Evolutionary conservation across 2,797 vertebrate species (phyloP), one percentile per base, ranked within the genome.

Genomic region (Delichon dasypus): DNA sequence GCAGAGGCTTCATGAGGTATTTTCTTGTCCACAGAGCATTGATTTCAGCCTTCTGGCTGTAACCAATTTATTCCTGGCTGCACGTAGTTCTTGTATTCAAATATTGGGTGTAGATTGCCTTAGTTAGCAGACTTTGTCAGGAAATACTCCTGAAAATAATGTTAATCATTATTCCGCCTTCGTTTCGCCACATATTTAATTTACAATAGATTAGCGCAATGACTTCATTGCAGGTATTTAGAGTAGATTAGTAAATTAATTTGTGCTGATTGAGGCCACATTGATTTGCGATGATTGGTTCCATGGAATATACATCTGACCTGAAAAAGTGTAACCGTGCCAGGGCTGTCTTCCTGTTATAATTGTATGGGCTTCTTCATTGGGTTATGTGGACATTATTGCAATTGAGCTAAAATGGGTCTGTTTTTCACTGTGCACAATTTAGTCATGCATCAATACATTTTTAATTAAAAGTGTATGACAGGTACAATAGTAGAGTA

Each of bases 401-500:
- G 76, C 95, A 95, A 78, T 71, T 93, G 94, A 96, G 94, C 92
- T 95, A 81, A 96, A 98, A 96, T 81, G 74, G 82, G 71, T 68
- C 95, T 97, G 97, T 85, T 98, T 97, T 96, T 94, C 97, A 96
- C 95, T 70, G 80, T 62, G 70, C 45, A 77, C 93, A 93, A 40
- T 95, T 98, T 97, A 96, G 97, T 97, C 97, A 97, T 95, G 96
- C 97, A 96, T 97, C 96, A 96, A 97, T 97, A 96, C 92, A 42
- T 96, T 98, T 98, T 98, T 98, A 98, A 98, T 98, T 98, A 98
- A 98, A 97, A 98, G 80, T 90, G 51, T 96, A 26, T 98, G 97
- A 97, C 97, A 97, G 97, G 97, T 96, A 98, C 96, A 98, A 96
- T 94, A 86, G 97, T 90, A 79, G 85, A 97, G 85, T 36, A 76